These are phyloP conservation scores for Hippocampus barbouri DNA, from an alignment of 2,113 vertebrate genomes.

Conservation along the genomic window DNA sequence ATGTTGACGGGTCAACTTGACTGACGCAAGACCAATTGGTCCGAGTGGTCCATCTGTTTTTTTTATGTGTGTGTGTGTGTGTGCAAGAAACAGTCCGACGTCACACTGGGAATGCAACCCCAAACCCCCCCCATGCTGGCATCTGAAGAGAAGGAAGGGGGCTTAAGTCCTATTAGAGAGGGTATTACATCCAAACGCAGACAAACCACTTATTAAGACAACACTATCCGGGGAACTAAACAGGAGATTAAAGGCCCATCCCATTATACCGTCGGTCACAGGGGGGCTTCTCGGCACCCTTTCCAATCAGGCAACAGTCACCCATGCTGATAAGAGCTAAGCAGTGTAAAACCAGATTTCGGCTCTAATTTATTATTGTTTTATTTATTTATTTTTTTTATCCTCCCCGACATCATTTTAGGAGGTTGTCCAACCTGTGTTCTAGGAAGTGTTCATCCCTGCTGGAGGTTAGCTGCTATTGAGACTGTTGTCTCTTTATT, in stretches of 20 bases:
- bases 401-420: neutral
- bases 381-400: neutral
- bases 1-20: conserved; percentile 43
- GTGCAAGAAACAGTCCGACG: conserved; percentile 31
- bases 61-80: neutral
- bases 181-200: conserved; percentile 64
- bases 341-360: conserved; percentile 32
- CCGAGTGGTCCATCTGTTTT: conserved; percentile 34
- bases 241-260: conserved; percentile 60
- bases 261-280: conserved; percentile 52
- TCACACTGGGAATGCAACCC: conserved; percentile 34
- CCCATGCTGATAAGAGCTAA: conserved; percentile 47
- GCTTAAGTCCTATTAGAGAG: conserved; percentile 69
- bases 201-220: conserved; percentile 62
- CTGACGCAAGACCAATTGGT: conserved; percentile 50
- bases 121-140: conserved; percentile 39
- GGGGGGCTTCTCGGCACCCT: conserved; percentile 40
- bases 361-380: conserved; percentile 10
- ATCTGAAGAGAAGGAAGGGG: conserved; percentile 41
- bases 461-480: neutral
- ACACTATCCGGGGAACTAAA: conserved; percentile 63
- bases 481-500: neutral
- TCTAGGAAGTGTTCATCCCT: neutral
- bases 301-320: conserved; percentile 61
- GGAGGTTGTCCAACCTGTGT: neutral